These are phyloP conservation scores for Pitangus sulphuratus DNA, from an alignment of 2,797 vertebrate species.

Conservation along the genomic window DNA sequence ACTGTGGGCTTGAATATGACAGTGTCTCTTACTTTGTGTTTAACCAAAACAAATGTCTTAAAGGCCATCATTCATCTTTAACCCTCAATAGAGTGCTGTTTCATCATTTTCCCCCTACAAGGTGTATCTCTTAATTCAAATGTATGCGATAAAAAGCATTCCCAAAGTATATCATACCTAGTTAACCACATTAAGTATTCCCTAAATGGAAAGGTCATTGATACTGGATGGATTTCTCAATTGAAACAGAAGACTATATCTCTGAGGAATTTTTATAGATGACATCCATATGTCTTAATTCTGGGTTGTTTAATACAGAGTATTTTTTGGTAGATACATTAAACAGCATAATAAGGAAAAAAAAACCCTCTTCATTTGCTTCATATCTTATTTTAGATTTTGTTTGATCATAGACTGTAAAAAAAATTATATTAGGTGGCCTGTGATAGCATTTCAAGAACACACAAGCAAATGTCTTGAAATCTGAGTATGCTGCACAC, in stretches of 20 bases:
- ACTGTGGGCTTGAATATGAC: constrained; percentile 34
- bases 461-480: background rate
- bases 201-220: constrained; percentile 57
- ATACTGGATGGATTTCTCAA: constrained; percentile 52
- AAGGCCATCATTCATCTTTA: constrained; percentile 57
- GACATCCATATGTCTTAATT: constrained; percentile 52
- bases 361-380: background rate
- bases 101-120: constrained; percentile 56
- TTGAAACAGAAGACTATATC: constrained; percentile 22
- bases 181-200: constrained; percentile 55
- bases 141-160: constrained; percentile 59
- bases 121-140: constrained; percentile 62
- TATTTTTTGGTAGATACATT: background rate
- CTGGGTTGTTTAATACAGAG: background rate
- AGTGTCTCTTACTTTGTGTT: constrained; percentile 46
- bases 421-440: background rate
- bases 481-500: background rate
- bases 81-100: constrained; percentile 38
- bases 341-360: background rate
- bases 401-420: background rate
- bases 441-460: background rate
- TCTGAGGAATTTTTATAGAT: constrained; percentile 48
- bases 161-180: constrained; percentile 55
- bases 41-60: constrained; percentile 64
- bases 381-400: background rate